Conservation (phyloP, 53 echinoderm and acorn worm species). For the Stichopus horrens region DNA sequence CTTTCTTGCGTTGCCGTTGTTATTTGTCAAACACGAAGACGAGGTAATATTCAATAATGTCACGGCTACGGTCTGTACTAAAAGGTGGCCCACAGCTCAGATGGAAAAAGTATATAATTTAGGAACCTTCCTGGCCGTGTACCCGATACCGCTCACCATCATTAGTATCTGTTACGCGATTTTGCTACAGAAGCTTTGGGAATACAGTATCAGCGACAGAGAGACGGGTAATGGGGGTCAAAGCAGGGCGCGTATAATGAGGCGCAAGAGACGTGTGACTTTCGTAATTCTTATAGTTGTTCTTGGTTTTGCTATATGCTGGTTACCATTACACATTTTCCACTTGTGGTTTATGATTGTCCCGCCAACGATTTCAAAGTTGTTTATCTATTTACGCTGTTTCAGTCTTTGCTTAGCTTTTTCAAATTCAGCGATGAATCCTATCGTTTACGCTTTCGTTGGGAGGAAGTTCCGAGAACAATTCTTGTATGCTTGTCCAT, state of each 20-base stretch:
- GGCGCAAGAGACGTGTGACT: conserved; percentile 74
- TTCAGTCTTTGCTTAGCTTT: conserved; percentile 33
- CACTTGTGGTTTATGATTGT: conserved; percentile 11
- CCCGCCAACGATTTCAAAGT: not conserved
- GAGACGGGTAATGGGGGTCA: not conserved
- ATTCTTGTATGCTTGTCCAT: conserved; percentile 27
- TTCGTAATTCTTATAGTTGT: conserved; percentile 88
- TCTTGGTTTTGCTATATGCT: conserved; percentile 79
- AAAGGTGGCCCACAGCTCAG: not conserved
- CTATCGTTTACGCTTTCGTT: conserved; percentile 47
- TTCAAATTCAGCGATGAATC: conserved; percentile 32
- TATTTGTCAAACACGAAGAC: not conserved
- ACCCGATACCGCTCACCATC: conserved; percentile 29
- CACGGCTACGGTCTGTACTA: not conserved
- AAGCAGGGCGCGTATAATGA: conserved; percentile 23
- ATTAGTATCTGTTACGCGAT: conserved; percentile 38
- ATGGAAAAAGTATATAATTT: not conserved
- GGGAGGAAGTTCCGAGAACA: conserved; percentile 43
- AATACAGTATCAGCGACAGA: conserved; percentile 14
- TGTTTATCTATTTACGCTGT: not conserved
- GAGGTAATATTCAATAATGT: no score
- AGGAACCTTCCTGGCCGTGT: conserved; percentile 16
- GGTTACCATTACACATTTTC: conserved; percentile 74
- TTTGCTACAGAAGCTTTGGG: conserved; percentile 41
- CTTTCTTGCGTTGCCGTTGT: not conserved